phyloP scores from a whole-genome alignment of 37 sponge, comb jelly and placozoan species.

The Eunapius fragilis region DNA sequence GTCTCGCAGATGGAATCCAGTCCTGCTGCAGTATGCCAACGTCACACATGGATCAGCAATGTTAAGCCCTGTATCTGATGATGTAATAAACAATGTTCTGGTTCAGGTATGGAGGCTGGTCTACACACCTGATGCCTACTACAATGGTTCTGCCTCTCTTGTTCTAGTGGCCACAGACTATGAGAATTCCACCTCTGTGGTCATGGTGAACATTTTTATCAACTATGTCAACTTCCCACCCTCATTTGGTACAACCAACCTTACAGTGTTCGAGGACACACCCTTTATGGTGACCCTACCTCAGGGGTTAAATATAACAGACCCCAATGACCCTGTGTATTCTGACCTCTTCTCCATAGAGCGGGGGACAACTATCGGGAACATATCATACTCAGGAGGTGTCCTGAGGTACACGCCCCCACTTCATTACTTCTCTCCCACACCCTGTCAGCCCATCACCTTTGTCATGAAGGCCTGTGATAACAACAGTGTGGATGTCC shows the following conservation, averaged over 20 bases:
- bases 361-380: conserved; percentile 37
- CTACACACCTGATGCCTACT: conserved; percentile 79
- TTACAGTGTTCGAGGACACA: conserved; percentile 68
- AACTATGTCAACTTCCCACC: conserved; percentile 81
- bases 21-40: conserved; percentile 42
- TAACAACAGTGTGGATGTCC: conserved; percentile 37
- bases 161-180: conserved; percentile 59
- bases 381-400: conserved; percentile 55
- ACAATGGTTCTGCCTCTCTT: conserved; percentile 61
- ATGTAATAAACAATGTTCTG: conserved; percentile 11
- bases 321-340: conserved; percentile 71
- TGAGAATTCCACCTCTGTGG: conserved; percentile 39
- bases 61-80: not conserved
- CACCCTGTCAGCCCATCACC: conserved; percentile 17
- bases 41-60: conserved; percentile 28
- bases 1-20: not conserved
- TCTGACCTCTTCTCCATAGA: conserved; percentile 70
- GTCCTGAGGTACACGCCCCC: conserved; percentile 62
- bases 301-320: conserved; percentile 53
- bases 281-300: conserved; percentile 53
- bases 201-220: conserved; percentile 56
- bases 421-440: conserved; percentile 39
- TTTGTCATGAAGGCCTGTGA: conserved; percentile 78
- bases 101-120: conserved; percentile 47
- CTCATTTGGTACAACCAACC: conserved; percentile 50